A percentile compares a stretch with the other conserved stretches of the same genome.
These are phyloP conservation scores for Tricholaema leucomelas DNA, from an alignment of 2,113 vertebrate genomes.

Conservation along the genomic window DNA sequence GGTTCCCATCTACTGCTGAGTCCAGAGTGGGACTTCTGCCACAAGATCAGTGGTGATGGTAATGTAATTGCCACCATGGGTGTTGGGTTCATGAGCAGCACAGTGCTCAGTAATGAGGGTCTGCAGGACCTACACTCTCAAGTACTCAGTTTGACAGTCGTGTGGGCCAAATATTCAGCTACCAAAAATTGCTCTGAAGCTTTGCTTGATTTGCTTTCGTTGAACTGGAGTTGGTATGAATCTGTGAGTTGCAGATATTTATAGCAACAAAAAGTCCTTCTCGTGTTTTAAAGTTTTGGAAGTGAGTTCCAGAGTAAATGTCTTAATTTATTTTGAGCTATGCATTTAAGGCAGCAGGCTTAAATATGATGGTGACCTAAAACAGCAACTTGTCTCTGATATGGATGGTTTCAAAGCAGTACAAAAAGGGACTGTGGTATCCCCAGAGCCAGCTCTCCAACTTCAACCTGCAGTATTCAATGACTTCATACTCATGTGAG, in stretches of 20 bases:
- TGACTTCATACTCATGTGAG: background rate
- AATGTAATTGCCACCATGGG: too few species aligned
- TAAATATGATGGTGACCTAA: fast-evolving
- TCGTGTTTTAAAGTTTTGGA: background rate
- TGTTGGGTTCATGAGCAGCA: background rate
- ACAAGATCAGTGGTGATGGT: too few species aligned
- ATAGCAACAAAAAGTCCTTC: background rate
- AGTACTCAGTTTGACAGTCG: background rate
- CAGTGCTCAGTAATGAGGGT: background rate
- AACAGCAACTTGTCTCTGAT: background rate
- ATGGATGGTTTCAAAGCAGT: background rate
- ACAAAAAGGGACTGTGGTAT: background rate
- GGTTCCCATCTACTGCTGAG: too few species aligned
- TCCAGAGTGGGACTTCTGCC: too few species aligned
- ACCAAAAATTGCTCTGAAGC: background rate
- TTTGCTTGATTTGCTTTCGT: background rate
- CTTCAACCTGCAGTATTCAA: background rate
- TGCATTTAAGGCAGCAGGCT: background rate
- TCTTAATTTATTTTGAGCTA: background rate
- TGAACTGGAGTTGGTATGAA: background rate
- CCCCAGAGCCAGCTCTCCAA: background rate
- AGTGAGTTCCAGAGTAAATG: background rate
- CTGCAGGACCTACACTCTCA: background rate
- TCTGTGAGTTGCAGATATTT: background rate
- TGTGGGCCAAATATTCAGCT: background rate